A percentile compares a stretch with the other conserved stretches of the same genome.
Evolutionary conservation across 2,113 vertebrate genomes (phyloP).

Genomic region (Ellobius talpinus): DNA sequence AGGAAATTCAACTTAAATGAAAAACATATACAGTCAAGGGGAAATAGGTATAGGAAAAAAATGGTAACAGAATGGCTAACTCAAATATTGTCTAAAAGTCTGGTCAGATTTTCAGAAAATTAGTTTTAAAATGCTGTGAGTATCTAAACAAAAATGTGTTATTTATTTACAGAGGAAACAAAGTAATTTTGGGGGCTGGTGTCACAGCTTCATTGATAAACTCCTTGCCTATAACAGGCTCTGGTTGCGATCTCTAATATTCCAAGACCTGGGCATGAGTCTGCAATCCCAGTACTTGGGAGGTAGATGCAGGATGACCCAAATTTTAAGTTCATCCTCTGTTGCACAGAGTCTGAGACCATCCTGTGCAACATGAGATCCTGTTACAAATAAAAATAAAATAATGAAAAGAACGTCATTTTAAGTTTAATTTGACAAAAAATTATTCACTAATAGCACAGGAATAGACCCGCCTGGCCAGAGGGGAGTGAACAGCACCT

Average conservation of each 20-base stretch:
- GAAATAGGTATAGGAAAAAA: neutral
- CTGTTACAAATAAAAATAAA: neutral
- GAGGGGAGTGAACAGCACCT: too few species aligned
- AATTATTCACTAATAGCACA: neutral
- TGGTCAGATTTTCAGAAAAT: neutral
- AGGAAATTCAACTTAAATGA: neutral
- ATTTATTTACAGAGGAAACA: neutral
- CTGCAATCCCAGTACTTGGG: neutral
- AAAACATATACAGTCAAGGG: neutral
- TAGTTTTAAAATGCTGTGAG: neutral
- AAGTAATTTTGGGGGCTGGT: neutral
- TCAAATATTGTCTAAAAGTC: neutral
- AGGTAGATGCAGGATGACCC: neutral
- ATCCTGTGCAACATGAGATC: neutral
- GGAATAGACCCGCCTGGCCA: too few species aligned
- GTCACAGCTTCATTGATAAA: neutral
- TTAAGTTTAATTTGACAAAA: neutral
- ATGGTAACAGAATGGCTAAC: neutral
- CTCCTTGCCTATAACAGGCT: neutral
- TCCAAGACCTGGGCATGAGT: neutral
- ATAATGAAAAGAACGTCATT: neutral
- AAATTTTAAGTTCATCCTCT: neutral
- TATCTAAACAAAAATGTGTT: neutral
- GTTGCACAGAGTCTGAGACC: neutral
- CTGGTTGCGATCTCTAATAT: neutral